Evolutionary conservation across 2,888 invertebrate species (phyloP).

Genomic region (Dorcus parallelipipedus): DNA sequence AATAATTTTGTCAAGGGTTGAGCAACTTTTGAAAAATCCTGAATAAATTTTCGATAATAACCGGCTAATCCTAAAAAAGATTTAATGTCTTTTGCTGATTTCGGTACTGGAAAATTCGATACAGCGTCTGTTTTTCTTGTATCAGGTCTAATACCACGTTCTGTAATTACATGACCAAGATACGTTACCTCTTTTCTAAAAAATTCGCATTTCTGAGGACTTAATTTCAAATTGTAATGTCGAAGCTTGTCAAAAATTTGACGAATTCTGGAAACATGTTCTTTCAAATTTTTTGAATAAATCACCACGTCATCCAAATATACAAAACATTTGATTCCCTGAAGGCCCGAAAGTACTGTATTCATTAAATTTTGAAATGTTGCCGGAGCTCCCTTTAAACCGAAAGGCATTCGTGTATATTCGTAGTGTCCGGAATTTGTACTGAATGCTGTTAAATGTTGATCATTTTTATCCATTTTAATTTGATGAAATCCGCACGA

Average conservation of each 20-base stretch:
- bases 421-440: constrained; percentile 28
- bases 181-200: constrained; percentile 2
- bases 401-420: constrained; percentile 30
- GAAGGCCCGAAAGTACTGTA: constrained; percentile 27
- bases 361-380: constrained; percentile 37
- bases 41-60: no score
- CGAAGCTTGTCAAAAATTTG: neutral
- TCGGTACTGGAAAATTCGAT: no score
- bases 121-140: no score
- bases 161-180: neutral
- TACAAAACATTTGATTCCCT: constrained; percentile 31
- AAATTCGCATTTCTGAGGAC: constrained; percentile 3
- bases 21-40: no score
- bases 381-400: constrained; percentile 30
- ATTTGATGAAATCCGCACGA: constrained; percentile 18
- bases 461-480: constrained; percentile 11
- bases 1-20: no score
- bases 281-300: constrained; percentile 13
- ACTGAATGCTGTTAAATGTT: constrained; percentile 27
- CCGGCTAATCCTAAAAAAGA: no score
- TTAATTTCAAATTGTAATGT: constrained; percentile 3
- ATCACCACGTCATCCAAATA: constrained; percentile 38
- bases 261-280: constrained; percentile 26
- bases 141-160: neutral
- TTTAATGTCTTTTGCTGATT: no score